Evolutionary conservation across 2,888 invertebrate genomes (phyloP), one percentile per base, ranked within the genome.

Genomic region (Keiferia lycopersicella): DNA sequence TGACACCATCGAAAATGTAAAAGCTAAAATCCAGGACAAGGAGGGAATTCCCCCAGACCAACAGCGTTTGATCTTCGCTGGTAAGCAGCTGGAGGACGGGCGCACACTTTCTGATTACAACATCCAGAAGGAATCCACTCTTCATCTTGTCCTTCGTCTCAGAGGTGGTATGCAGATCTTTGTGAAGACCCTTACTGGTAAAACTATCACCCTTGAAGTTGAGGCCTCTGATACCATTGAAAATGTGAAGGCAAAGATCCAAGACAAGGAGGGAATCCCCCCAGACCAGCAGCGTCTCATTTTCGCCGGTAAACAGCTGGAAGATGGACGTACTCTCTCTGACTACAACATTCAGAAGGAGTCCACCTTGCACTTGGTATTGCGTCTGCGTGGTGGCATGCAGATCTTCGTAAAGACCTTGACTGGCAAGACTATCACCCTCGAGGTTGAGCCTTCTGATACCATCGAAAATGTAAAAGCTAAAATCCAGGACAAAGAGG

Each of bases 21-120:
- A 82, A 26, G 80, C 81, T 2, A 83, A 82, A 62, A 82, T 83
- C 61, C 82, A 82, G 50, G 81, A 82, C 66, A 81, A 82, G 20
- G 82, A 82, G 39, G 82, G 82, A 0, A 82, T 82, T 12, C 82
- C 82, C 0, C 82, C 82, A 67, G 82, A 82, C 69, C 82, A 82
- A 63, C 82, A 82, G 67, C 72, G 82, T 58, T 64, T 82, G 0
- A 82, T 82, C 64, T 82, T 82, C 38, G 82, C 82, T 4, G 82
- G 82, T 8, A 82, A 82, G 38, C 82, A 82, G 59, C 64, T 82
- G 1, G 82, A 82, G 63, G 82, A 82, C 68, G 82, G 82, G 0
- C 80, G 82, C 48, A 82, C 82, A 0, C 68, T 82, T 0, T 81
- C 81, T 0, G 81, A 82, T 41, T 82, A 82, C 56, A 82, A 82